Evolutionary conservation across 2,797 vertebrate species (phyloP).

Genomic region (Sphaeramia orbicularis): DNA sequence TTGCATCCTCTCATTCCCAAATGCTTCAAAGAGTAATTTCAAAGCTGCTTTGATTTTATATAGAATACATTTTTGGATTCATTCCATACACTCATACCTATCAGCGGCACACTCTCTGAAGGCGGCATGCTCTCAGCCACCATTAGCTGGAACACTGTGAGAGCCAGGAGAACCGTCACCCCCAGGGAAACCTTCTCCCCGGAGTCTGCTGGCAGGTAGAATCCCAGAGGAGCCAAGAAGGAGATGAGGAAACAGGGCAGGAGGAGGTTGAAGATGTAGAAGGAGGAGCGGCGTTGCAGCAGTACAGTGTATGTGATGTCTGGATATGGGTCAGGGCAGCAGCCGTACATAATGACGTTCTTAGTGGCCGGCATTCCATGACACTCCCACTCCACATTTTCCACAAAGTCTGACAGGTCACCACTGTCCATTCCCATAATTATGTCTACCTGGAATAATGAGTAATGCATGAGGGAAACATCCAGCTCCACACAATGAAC

Average conservation of each 20-base stretch:
- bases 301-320: slow-evolving; percentile 96
- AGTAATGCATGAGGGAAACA: neutral
- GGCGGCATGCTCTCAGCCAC: slow-evolving; percentile 99
- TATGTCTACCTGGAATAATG: slow-evolving; percentile 88
- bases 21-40: too few species aligned
- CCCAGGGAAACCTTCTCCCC: slow-evolving; percentile 98
- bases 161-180: slow-evolving; percentile 95
- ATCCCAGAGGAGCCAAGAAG: slow-evolving; percentile 95
- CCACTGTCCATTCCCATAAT: slow-evolving; percentile 92
- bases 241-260: slow-evolving; percentile 97
- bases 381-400: slow-evolving; percentile 98
- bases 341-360: slow-evolving; percentile 96
- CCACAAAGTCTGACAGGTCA: slow-evolving; percentile 95
- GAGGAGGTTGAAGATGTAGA: slow-evolving; percentile 97
- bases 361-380: slow-evolving; percentile 95
- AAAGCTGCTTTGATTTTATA: neutral
- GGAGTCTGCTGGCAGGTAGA: slow-evolving; percentile 97
- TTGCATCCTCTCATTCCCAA: too few species aligned
- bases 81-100: slow-evolving; percentile 84
- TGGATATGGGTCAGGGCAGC: slow-evolving; percentile 96
- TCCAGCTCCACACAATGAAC: neutral
- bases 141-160: slow-evolving; percentile 98
- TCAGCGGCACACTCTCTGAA: slow-evolving; percentile 96
- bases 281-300: slow-evolving; percentile 95
- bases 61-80: too few species aligned